These are phyloP conservation scores for Ploceus nigricollis DNA, from an alignment of 2,113 vertebrate species.

Conservation along the genomic window DNA sequence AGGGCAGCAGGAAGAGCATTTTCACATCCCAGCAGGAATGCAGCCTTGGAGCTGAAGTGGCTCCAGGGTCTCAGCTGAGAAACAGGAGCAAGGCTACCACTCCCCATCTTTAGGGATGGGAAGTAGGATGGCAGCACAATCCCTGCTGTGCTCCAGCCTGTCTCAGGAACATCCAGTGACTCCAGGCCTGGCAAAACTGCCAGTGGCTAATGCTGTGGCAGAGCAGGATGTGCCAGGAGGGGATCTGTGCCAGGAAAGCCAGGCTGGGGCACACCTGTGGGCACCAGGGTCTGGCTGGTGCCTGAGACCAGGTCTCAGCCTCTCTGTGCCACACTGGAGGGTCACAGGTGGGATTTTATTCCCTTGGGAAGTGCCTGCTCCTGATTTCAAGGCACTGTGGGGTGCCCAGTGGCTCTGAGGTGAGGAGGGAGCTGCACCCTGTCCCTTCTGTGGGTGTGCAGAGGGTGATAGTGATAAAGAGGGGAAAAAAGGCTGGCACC, in stretches of 20 bases:
- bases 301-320: not conserved
- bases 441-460: not conserved
- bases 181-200: not conserved
- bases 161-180: not conserved
- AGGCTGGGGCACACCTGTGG: not conserved
- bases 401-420: accelerated
- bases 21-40: not conserved
- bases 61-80: not conserved
- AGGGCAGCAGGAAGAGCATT: not conserved
- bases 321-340: not conserved
- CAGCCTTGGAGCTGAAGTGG: not conserved
- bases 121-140: not conserved
- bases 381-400: accelerated
- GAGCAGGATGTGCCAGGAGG: not conserved
- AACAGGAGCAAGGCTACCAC: not conserved
- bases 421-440: not conserved
- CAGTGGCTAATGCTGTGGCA: not conserved
- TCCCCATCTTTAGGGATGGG: not conserved
- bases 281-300: not conserved
- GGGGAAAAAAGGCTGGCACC: not conserved
- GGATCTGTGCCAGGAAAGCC: not conserved
- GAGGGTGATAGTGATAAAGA: not conserved
- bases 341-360: not conserved
- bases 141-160: not conserved
- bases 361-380: not conserved